Evolutionary conservation across 2,797 vertebrate genomes (phyloP).

Genomic region (Orientallactaga sibirica): DNA sequence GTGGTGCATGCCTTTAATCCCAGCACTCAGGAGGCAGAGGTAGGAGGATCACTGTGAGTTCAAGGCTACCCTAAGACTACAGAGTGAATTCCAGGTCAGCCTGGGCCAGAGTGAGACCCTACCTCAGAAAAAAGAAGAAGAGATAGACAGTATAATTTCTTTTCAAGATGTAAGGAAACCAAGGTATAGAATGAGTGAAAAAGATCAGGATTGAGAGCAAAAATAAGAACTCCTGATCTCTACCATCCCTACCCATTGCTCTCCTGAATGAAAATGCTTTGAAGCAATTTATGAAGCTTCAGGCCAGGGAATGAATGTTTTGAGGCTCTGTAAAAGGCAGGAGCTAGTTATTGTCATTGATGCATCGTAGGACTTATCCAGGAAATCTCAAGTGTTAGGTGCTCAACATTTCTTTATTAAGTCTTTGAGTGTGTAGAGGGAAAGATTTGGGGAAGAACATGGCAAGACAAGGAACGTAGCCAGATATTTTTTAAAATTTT

Average conservation of each 20-base stretch:
- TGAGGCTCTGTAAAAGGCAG: background rate
- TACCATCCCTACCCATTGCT: background rate
- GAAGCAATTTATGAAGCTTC: background rate
- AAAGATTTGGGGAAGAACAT: background rate
- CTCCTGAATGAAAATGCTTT: background rate
- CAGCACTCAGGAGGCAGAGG: too few relatives aligned
- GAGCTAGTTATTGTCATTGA: background rate
- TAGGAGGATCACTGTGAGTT: too few relatives aligned
- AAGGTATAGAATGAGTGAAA: background rate
- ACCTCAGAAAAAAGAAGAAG: background rate
- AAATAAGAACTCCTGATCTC: background rate
- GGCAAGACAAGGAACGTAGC: background rate
- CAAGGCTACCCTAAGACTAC: too few relatives aligned
- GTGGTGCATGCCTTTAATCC: too few relatives aligned
- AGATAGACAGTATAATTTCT: background rate
- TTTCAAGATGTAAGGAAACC: background rate
- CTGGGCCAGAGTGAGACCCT: too few relatives aligned
- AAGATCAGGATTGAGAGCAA: background rate
- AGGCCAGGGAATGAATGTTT: background rate
- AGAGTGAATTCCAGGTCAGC: too few relatives aligned
- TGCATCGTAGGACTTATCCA: background rate
- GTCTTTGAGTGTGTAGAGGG: background rate
- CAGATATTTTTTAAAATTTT: background rate
- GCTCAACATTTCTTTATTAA: background rate
- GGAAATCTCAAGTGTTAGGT: conserved; percentile 5